A percentile compares a stretch with the other conserved stretches of the same genome.
phyloP scores from a whole-genome alignment of 2,797 vertebrate species.

The Urophycis tenuis region DNA sequence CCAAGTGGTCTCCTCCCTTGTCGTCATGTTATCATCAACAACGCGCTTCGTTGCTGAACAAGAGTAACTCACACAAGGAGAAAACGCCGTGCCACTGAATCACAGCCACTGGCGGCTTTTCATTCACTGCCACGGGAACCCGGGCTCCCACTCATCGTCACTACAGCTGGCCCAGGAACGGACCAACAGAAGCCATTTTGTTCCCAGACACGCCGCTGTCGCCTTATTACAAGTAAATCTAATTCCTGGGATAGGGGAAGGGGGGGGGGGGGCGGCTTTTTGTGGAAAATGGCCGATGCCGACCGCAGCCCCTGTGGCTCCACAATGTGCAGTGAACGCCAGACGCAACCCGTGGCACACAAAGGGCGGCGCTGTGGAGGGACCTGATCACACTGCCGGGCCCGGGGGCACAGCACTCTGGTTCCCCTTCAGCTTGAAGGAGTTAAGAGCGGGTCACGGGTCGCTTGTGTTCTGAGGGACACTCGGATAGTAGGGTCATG shows the following conservation, averaged over 20 bases:
- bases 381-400: constrained; percentile 10
- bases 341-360: constrained; percentile 29
- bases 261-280: not conserved
- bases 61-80: too few species aligned
- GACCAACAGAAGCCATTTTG: constrained; percentile 31
- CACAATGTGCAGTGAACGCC: constrained; percentile 13
- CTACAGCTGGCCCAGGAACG: too few species aligned
- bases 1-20: too few species aligned
- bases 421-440: constrained; percentile 5
- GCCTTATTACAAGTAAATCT: constrained; percentile 25
- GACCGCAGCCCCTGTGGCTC: not conserved
- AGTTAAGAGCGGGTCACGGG: constrained; percentile 17
- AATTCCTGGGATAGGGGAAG: constrained; percentile 16
- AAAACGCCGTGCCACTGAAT: constrained; percentile 5
- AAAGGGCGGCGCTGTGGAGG: constrained; percentile 41
- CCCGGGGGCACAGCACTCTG: constrained; percentile 5
- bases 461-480: not conserved
- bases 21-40: too few species aligned
- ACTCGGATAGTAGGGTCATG: not conserved
- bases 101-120: constrained; percentile 4
- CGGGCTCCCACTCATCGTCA: constrained; percentile 27
- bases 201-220: constrained; percentile 33
- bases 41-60: too few species aligned
- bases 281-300: too few species aligned
- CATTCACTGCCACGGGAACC: constrained; percentile 22